These are phyloP conservation scores for Theodoxus fluviatilis DNA, from an alignment of 2,888 invertebrate genomes.

Conservation along the genomic window DNA sequence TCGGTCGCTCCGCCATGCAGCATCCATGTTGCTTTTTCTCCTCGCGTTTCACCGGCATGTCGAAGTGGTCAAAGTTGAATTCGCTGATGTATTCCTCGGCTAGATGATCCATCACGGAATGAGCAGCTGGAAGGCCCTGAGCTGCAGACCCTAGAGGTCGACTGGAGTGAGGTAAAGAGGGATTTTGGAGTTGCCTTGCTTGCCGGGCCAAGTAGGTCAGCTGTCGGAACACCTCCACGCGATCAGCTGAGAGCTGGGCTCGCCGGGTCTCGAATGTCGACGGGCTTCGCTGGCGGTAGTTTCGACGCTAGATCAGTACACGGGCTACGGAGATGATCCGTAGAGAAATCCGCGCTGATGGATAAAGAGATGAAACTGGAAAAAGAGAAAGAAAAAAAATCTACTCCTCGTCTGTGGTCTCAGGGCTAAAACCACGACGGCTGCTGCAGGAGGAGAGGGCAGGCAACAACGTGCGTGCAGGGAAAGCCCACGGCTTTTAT, in stretches of 20 bases:
- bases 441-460: conserved; percentile 46
- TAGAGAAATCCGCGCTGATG: too few relatives aligned
- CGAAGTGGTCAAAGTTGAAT: conserved; percentile 56
- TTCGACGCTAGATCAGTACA: neutral
- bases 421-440: conserved; percentile 53
- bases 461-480: conserved; percentile 56
- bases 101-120: conserved; percentile 44
- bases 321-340: neutral
- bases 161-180: too few relatives aligned
- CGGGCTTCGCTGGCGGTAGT: neutral
- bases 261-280: neutral
- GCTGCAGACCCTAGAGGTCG: too few relatives aligned
- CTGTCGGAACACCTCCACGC: conserved; percentile 2
- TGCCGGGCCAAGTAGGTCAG: conserved; percentile 24
- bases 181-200: conserved; percentile 25
- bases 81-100: conserved; percentile 56
- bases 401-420: conserved; percentile 55
- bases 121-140: too few relatives aligned
- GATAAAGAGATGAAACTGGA: too few relatives aligned
- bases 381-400: too few relatives aligned
- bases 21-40: conserved; percentile 37
- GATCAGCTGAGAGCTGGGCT: conserved; percentile 23
- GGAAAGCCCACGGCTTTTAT: conserved; percentile 50
- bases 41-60: conserved; percentile 44
- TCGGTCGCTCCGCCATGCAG: conserved; percentile 34